These are phyloP conservation scores for Mormyrus proboscirostris DNA, from an alignment of 2,797 vertebrate genomes.

Conservation along the genomic window DNA sequence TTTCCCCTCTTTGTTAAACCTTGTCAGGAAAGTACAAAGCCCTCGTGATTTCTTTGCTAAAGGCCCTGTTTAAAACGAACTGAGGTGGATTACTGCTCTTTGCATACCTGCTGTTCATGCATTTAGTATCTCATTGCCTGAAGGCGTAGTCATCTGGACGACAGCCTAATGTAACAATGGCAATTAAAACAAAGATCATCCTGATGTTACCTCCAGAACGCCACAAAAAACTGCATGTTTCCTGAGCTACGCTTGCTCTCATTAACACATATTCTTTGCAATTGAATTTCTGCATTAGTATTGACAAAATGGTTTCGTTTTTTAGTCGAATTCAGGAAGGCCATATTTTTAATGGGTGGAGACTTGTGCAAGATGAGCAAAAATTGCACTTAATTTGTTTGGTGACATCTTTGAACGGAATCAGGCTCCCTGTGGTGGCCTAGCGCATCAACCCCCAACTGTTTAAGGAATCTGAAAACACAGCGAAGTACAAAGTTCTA, in stretches of 20 bases:
- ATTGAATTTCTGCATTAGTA: neutral
- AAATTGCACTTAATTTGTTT: neutral
- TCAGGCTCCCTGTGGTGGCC: neutral
- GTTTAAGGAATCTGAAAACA: conserved; percentile 17
- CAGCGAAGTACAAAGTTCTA: conserved; percentile 24
- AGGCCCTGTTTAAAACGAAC: conserved; percentile 3
- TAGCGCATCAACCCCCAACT: neutral
- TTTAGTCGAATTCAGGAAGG: neutral
- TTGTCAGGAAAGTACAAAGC: conserved; percentile 9
- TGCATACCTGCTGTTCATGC: neutral
- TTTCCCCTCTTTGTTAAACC: neutral
- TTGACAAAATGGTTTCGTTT: neutral
- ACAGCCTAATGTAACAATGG: neutral
- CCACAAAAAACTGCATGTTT: neutral
- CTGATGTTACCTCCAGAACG: neutral
- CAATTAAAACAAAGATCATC: conserved; percentile 8
- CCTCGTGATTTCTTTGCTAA: conserved; percentile 12
- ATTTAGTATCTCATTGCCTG: neutral
- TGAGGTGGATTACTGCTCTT: neutral
- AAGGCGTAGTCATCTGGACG: neutral
- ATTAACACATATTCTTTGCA: neutral
- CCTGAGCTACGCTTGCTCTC: neutral
- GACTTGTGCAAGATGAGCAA: neutral
- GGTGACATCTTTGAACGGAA: neutral
- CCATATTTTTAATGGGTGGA: neutral